These are phyloP conservation scores for Gallinago paraguaiae DNA, from an alignment of 2,113 vertebrate genomes.

Conservation along the genomic window DNA sequence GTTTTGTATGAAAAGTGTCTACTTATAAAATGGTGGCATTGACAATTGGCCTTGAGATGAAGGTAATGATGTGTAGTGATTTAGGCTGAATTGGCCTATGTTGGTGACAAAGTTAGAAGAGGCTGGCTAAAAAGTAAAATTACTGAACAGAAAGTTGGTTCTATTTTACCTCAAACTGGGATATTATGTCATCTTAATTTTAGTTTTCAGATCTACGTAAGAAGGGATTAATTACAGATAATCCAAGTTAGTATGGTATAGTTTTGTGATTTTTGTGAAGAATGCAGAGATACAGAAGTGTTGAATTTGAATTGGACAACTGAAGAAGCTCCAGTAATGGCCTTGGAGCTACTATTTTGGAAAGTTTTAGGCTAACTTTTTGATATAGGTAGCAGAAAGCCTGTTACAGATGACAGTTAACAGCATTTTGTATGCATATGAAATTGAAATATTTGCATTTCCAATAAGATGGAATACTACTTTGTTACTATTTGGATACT, in stretches of 20 bases:
- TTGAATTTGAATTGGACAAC: background rate
- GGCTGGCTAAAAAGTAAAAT: no score
- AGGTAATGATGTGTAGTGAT: background rate
- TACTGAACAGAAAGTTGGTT: no score
- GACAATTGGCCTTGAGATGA: background rate
- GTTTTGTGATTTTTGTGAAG: background rate
- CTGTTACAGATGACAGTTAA: background rate
- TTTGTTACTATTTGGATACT: background rate
- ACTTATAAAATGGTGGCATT: background rate
- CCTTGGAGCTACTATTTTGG: background rate
- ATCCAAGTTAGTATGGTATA: background rate
- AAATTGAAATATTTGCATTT: background rate
- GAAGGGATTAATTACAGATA: background rate
- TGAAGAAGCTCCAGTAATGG: background rate
- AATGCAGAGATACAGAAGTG: background rate
- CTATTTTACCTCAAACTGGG: no score
- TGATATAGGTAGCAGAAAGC: background rate
- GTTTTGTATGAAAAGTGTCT: background rate
- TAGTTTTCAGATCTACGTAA: background rate
- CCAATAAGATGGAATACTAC: background rate
- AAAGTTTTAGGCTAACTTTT: background rate
- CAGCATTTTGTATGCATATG: background rate
- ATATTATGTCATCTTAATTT: background rate
- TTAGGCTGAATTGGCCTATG: no score
- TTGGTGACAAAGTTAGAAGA: no score